Evolutionary conservation across 1,140 invertebrate species (phyloP).

Genomic region (Zelostemma sp.): DNA sequence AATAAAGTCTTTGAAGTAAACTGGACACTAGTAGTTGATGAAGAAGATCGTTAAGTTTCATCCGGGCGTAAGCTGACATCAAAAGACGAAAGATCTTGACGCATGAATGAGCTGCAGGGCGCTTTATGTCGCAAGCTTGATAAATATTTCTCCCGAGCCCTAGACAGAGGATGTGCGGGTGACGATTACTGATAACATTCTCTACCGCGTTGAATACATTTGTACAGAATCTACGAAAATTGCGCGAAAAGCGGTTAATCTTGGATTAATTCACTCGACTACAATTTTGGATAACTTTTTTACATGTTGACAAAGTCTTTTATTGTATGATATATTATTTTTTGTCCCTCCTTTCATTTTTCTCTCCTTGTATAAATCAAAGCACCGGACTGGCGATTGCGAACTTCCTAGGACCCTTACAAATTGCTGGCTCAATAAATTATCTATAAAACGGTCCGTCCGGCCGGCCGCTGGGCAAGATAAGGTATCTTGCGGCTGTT

Average conservation of each 20-base stretch:
- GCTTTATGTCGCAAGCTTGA: constrained; percentile 56
- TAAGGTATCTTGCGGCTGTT: constrained; percentile 65
- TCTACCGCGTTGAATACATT: no score
- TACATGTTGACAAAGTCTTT: constrained; percentile 9
- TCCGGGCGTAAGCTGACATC: constrained; percentile 43
- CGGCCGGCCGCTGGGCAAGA: constrained; percentile 47
- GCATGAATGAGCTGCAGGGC: constrained; percentile 65
- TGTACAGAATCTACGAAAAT: no score
- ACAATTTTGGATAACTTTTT: not conserved
- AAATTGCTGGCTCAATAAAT: constrained; percentile 63
- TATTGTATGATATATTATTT: constrained; percentile 24
- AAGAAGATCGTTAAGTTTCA: constrained; percentile 55
- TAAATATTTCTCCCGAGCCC: constrained; percentile 54
- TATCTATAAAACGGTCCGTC: constrained; percentile 59
- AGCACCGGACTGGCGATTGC: constrained; percentile 14
- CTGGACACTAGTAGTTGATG: constrained; percentile 23
- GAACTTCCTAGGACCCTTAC: constrained; percentile 53
- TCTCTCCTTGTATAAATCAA: constrained; percentile 42
- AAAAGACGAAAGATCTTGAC: constrained; percentile 51
- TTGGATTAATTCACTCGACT: not conserved
- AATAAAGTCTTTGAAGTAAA: not conserved
- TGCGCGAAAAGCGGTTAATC: no score
- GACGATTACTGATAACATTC: no score
- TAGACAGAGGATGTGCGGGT: constrained; percentile 52
- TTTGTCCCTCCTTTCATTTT: constrained; percentile 26